These are phyloP conservation scores for Myiagra hebetior DNA, from an alignment of 2,113 vertebrate species.

Conservation along the genomic window DNA sequence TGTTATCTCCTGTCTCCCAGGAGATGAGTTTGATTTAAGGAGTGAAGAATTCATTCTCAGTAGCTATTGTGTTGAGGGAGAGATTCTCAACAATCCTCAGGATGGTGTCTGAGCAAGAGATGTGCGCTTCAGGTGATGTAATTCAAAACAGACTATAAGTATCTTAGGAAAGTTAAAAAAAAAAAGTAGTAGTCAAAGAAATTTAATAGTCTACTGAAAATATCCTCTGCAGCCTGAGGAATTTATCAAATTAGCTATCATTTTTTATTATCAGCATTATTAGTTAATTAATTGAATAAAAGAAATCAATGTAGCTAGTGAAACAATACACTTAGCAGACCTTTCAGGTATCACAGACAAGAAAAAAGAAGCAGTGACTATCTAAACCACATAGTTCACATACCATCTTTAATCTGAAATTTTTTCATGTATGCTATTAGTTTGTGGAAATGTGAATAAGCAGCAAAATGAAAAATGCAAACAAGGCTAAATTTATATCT, in stretches of 20 bases:
- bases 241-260: neutral
- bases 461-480: neutral
- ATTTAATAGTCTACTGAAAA: neutral
- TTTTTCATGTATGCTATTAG: neutral
- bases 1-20: neutral
- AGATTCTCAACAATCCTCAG: neutral
- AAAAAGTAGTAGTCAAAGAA: neutral
- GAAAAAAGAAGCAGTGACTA: neutral
- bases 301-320: neutral
- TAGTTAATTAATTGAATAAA: neutral
- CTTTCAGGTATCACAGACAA: neutral
- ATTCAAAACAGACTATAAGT: neutral
- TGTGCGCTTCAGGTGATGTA: neutral
- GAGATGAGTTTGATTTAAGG: neutral
- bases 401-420: neutral
- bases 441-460: neutral
- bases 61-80: neutral
- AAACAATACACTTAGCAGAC: neutral
- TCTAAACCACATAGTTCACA: neutral
- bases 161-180: neutral
- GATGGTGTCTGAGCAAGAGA: neutral
- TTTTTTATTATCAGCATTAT: neutral
- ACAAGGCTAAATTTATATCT: neutral
- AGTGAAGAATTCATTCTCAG: neutral
- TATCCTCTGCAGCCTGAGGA: neutral